These are phyloP conservation scores for Hycleus phaleratus DNA, from an alignment of 1,140 invertebrate genomes.

Conservation along the genomic window DNA sequence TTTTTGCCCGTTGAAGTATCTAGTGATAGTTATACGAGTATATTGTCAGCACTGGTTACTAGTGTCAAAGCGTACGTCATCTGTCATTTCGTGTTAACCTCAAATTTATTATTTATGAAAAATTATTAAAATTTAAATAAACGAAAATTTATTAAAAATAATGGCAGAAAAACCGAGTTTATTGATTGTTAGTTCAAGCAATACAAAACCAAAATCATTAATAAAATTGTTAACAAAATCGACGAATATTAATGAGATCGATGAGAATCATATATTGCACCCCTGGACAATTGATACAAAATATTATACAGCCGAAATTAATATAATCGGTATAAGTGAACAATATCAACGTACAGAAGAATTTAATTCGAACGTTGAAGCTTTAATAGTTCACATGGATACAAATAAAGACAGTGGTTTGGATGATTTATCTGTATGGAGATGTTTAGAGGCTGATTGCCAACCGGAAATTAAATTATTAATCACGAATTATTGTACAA, in stretches of 20 bases:
- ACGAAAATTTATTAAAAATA: not conserved
- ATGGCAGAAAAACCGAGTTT: constrained; percentile 34
- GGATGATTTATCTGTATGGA: constrained; percentile 35
- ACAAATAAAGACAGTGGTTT: constrained; percentile 35
- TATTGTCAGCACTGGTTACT: too few species aligned
- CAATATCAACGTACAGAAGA: constrained; percentile 25
- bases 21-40: too few species aligned
- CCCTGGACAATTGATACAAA: constrained; percentile 42
- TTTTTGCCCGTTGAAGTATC: too few species aligned
- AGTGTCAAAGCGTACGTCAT: too few species aligned
- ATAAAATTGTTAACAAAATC: constrained; percentile 36
- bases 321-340: constrained; percentile 36
- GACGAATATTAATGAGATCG: constrained; percentile 11
- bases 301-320: constrained; percentile 40
- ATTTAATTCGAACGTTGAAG: constrained; percentile 35
- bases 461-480: constrained; percentile 39
- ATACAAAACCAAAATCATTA: constrained; percentile 35
- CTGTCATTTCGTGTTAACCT: too few species aligned
- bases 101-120: too few species aligned
- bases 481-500: constrained; percentile 36
- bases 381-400: constrained; percentile 40
- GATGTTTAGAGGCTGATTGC: constrained; percentile 30
- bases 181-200: constrained; percentile 35
- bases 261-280: constrained; percentile 21
- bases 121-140: too few species aligned